These are phyloP conservation scores for Poeciliopsis presidionis DNA, from an alignment of 2,797 vertebrate genomes.

Conservation along the genomic window DNA sequence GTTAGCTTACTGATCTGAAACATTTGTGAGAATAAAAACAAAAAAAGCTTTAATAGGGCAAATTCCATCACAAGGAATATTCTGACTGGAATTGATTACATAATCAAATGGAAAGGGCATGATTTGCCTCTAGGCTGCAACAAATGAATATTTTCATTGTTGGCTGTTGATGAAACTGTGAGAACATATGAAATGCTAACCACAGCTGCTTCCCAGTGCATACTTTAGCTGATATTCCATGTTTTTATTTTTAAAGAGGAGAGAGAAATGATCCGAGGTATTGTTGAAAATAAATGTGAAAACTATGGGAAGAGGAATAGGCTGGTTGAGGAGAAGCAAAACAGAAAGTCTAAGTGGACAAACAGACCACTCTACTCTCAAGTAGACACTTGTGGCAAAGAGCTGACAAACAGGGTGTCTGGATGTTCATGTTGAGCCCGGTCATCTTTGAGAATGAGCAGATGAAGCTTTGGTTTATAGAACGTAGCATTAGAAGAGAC, in stretches of 20 bases:
- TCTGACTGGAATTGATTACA: background rate
- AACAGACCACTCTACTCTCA: constrained; percentile 45
- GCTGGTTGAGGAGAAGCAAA: constrained; percentile 4
- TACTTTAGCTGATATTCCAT: background rate
- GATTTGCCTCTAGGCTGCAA: background rate
- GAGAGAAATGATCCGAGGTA: background rate
- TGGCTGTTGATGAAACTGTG: background rate
- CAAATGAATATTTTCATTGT: background rate
- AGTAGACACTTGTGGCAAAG: constrained; percentile 29
- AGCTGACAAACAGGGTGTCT: constrained; percentile 26
- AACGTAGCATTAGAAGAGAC: background rate
- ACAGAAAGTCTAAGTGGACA: constrained; percentile 44
- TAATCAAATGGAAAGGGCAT: background rate
- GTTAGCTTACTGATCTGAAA: background rate
- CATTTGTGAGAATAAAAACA: background rate
- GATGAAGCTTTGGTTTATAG: background rate
- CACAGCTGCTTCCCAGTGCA: background rate
- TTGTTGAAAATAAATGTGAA: constrained; percentile 29
- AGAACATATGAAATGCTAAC: background rate
- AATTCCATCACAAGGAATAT: background rate
- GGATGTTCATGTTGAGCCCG: constrained; percentile 1
- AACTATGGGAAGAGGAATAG: constrained; percentile 21
- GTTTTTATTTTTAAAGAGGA: background rate
- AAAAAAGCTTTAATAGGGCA: background rate
- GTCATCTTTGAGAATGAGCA: background rate